Evolutionary conservation across 1,140 invertebrate species (phyloP).

Genomic region (Aphelenchoides besseyi): DNA sequence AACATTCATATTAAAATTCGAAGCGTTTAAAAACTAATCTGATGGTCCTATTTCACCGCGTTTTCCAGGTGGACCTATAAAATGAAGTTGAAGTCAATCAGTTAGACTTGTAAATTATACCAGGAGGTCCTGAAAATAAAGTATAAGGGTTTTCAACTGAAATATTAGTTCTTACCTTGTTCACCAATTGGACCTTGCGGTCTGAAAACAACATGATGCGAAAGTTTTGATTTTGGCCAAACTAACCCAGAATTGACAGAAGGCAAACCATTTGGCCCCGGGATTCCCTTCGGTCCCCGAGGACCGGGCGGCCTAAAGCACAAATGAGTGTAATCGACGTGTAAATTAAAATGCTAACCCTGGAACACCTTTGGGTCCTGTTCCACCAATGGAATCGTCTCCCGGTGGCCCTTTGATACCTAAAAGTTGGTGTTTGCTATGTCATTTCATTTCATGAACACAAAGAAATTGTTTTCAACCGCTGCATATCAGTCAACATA

Average conservation of each 20-base stretch:
- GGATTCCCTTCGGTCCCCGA: constrained; percentile 42
- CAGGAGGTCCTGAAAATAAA: constrained; percentile 36
- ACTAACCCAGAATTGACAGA: constrained; percentile 47
- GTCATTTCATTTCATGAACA: too few relatives aligned
- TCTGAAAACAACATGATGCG: too few relatives aligned
- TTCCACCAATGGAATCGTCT: constrained; percentile 49
- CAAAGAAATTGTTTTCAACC: too few relatives aligned
- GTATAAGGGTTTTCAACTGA: too few relatives aligned
- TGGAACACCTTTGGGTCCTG: constrained; percentile 51
- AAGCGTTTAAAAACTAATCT: too few relatives aligned
- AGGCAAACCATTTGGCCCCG: constrained; percentile 52
- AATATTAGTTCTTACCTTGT: too few relatives aligned
- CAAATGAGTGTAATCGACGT: not conserved
- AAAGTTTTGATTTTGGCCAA: too few relatives aligned
- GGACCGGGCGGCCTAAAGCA: constrained; percentile 44
- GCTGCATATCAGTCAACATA: too few relatives aligned
- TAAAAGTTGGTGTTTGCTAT: too few relatives aligned
- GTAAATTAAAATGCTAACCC: constrained; percentile 3
- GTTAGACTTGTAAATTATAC: constrained; percentile 21
- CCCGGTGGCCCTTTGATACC: constrained; percentile 53
- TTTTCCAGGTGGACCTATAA: constrained; percentile 40
- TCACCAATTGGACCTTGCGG: constrained; percentile 32
- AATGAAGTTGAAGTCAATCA: not conserved
- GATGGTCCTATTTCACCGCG: constrained; percentile 46
- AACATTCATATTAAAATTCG: too few relatives aligned